Conservation (phyloP, 2,888 invertebrate genomes). For the Arrhopalites spinosus region DNA sequence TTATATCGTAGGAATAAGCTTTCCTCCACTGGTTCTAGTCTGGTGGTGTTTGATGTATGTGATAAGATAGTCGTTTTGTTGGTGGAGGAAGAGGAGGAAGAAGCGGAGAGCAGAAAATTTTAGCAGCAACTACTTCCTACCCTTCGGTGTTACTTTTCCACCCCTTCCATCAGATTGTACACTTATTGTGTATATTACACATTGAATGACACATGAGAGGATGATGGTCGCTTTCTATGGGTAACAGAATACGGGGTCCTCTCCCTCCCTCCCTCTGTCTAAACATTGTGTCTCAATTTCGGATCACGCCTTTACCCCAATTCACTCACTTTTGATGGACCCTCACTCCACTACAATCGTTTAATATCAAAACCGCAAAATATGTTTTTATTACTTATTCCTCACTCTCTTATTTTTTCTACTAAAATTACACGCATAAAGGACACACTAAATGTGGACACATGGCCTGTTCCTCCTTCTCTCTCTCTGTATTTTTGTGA, state of each 20-base stretch:
- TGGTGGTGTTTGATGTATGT: conserved; percentile 13
- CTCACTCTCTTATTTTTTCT: background rate
- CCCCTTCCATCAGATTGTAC: conserved; percentile 36
- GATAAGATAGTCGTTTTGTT: conserved; percentile 3
- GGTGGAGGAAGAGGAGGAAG: background rate
- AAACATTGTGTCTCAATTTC: conserved; percentile 37
- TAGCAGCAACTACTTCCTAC: conserved; percentile 27
- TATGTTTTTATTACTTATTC: background rate
- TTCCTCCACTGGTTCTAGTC: background rate
- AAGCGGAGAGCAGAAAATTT: conserved; percentile 30
- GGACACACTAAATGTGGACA: too few relatives aligned
- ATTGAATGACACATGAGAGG: background rate
- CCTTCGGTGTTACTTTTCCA: conserved; percentile 27
- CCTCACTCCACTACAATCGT: conserved; percentile 25
- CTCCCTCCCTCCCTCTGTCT: too few relatives aligned
- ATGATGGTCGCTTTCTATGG: too few relatives aligned
- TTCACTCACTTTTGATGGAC: conserved; percentile 36
- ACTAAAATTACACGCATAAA: background rate
- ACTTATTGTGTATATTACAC: background rate
- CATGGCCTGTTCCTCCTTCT: too few relatives aligned
- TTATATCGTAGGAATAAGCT: conserved; percentile 5
- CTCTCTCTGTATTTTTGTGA: background rate
- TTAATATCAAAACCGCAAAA: conserved; percentile 29
- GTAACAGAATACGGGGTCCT: too few relatives aligned
- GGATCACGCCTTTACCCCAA: conserved; percentile 37